Conservation (phyloP, 2,113 vertebrate genomes). For the Corydoras maculifer region DNA sequence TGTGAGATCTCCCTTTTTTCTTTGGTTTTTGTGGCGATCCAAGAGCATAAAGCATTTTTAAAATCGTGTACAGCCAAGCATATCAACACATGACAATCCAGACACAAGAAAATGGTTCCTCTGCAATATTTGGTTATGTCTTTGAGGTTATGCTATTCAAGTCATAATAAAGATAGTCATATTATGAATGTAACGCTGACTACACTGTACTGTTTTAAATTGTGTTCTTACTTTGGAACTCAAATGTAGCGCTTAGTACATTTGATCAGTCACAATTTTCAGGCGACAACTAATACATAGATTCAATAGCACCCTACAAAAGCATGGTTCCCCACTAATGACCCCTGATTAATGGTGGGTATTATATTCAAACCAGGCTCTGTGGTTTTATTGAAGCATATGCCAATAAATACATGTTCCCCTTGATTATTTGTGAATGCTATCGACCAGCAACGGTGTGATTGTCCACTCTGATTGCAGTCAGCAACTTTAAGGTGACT, state of each 20-base stretch:
- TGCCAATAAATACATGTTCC: slow-evolving; percentile 52
- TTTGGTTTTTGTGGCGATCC: too few relatives aligned
- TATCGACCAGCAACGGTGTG: slow-evolving; percentile 51
- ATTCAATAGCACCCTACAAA: too few relatives aligned
- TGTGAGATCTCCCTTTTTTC: too few relatives aligned
- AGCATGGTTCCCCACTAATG: slow-evolving; percentile 19
- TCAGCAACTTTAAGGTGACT: slow-evolving; percentile 30
- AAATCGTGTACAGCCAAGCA: too few relatives aligned
- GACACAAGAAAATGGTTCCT: too few relatives aligned
- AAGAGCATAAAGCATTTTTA: too few relatives aligned
- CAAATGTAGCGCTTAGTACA: too few relatives aligned
- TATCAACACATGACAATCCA: too few relatives aligned
- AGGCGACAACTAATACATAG: too few relatives aligned
- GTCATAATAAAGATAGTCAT: neutral
- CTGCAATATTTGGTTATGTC: too few relatives aligned
- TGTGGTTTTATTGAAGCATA: slow-evolving; percentile 53
- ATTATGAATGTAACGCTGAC: neutral
- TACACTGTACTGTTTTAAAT: neutral
- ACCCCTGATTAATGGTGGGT: slow-evolving; percentile 35
- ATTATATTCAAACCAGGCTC: slow-evolving; percentile 53
- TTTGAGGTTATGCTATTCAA: too few relatives aligned
- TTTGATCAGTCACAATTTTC: too few relatives aligned
- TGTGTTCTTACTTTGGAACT: neutral
- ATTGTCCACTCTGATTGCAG: slow-evolving; percentile 52
- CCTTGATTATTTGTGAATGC: slow-evolving; percentile 58